These are phyloP conservation scores for Epinotia ramella DNA, from an alignment of 2,888 invertebrate genomes.

Conservation along the genomic window DNA sequence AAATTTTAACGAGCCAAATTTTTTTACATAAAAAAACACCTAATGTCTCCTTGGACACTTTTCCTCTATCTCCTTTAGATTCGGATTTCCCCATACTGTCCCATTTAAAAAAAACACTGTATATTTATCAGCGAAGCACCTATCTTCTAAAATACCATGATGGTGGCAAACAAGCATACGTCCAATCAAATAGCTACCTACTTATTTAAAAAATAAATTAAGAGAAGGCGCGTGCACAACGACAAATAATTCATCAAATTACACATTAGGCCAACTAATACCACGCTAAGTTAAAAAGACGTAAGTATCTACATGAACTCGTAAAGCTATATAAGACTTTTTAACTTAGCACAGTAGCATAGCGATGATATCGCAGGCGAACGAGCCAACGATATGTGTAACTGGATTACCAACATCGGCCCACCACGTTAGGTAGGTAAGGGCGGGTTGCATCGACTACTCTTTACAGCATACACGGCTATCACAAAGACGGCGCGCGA, in stretches of 20 bases:
- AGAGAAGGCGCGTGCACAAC: conserved; percentile 24
- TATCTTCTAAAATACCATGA: not conserved
- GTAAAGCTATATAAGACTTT: not conserved
- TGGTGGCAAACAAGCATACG: not conserved
- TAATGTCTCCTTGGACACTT: too few relatives aligned
- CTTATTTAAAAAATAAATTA: not conserved
- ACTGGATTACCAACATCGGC: conserved; percentile 20
- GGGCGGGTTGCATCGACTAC: too few relatives aligned
- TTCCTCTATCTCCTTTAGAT: too few relatives aligned
- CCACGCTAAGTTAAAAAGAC: not conserved
- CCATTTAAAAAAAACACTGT: too few relatives aligned
- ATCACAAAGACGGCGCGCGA: too few relatives aligned
- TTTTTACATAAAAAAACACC: too few relatives aligned
- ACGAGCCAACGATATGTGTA: conserved; percentile 21
- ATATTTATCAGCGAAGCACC: not conserved
- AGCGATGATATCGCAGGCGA: conserved; percentile 38
- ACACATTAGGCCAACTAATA: conserved; percentile 33
- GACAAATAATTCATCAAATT: conserved; percentile 42
- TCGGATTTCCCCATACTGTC: too few relatives aligned
- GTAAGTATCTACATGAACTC: not conserved
- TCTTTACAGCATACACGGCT: too few relatives aligned
- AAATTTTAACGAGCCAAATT: too few relatives aligned
- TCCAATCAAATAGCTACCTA: not conserved
- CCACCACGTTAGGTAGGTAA: too few relatives aligned
- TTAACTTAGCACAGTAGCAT: conserved; percentile 6